A percentile compares a stretch with the other conserved stretches of the same genome.
Conservation (phyloP, 2,888 invertebrate genomes). For the Trachelus tabidus region DNA sequence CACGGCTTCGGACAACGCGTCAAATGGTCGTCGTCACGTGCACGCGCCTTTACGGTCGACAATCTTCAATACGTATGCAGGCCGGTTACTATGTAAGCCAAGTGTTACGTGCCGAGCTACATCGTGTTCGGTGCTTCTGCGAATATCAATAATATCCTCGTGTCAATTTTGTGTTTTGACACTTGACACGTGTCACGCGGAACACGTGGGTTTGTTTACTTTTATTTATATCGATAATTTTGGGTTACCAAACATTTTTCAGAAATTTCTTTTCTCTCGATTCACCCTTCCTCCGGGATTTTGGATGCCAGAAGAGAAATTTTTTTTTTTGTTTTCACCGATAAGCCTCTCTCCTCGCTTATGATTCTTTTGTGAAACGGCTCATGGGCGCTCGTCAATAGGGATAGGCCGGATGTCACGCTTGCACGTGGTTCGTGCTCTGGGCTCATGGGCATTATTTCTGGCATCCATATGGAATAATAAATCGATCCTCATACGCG, state of each 20-base stretch:
- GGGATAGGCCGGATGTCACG: constrained; percentile 58
- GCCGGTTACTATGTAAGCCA: background rate
- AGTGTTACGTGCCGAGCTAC: background rate
- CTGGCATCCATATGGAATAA: constrained; percentile 42
- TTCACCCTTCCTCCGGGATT: background rate
- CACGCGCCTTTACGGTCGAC: constrained; percentile 12
- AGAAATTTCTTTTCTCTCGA: background rate
- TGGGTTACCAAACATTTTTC: background rate
- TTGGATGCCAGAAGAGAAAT: background rate
- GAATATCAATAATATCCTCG: background rate
- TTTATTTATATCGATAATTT: no score
- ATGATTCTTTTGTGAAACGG: constrained; percentile 28
- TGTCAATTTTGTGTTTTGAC: background rate
- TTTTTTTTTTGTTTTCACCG: background rate
- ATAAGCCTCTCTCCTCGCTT: constrained; percentile 27
- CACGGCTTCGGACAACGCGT: constrained; percentile 8
- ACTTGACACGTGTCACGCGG: background rate
- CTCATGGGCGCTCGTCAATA: constrained; percentile 6
- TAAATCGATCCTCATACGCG: constrained; percentile 28
- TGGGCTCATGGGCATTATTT: constrained; percentile 40
- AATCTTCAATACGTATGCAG: background rate
- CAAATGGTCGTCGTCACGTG: constrained; percentile 16
- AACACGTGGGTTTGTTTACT: background rate
- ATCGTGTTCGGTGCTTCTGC: background rate
- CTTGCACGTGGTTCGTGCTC: constrained; percentile 46